phyloP scores from a whole-genome alignment of 2,888 invertebrate species.

The Dichetophora obliterata region DNA sequence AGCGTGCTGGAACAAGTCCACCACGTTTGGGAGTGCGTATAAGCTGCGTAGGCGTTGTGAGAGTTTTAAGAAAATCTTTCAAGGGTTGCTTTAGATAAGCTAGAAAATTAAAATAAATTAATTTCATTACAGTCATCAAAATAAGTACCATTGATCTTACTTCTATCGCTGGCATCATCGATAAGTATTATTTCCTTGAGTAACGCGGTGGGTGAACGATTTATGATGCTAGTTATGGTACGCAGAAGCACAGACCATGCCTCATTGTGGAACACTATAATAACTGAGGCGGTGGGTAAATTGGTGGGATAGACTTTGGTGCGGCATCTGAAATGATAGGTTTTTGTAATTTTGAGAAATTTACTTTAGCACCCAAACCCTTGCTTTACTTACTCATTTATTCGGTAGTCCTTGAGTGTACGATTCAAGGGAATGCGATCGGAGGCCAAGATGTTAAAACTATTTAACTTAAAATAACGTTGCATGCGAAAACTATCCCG shows the following conservation, averaged over 20 bases:
- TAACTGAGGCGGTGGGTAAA: slow-evolving; percentile 89
- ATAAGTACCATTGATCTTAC: slow-evolving; percentile 69
- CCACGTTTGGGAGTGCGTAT: slow-evolving; percentile 77
- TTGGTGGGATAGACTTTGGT: slow-evolving; percentile 72
- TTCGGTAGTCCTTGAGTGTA: slow-evolving; percentile 85
- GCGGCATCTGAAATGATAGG: slow-evolving; percentile 73
- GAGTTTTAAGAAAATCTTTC: slow-evolving; percentile 76
- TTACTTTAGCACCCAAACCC: background rate
- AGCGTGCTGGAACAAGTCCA: slow-evolving; percentile 85
- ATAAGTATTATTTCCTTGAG: slow-evolving; percentile 89
- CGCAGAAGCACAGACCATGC: slow-evolving; percentile 97
- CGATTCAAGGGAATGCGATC: slow-evolving; percentile 90
- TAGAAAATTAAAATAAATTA: slow-evolving; percentile 57
- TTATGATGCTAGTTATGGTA: slow-evolving; percentile 94
- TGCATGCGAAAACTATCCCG: slow-evolving; percentile 83
- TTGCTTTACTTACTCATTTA: slow-evolving; percentile 75
- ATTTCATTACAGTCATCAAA: background rate
- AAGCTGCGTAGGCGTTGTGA: slow-evolving; percentile 76
- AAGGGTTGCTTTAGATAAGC: slow-evolving; percentile 76
- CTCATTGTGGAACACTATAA: slow-evolving; percentile 99
- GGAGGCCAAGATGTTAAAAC: slow-evolving; percentile 89
- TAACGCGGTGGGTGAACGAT: slow-evolving; percentile 83
- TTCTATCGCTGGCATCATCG: slow-evolving; percentile 89
- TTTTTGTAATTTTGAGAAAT: background rate
- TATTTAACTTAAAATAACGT: slow-evolving; percentile 85